phyloP scores from a whole-genome alignment of 2,113 vertebrate species.

The Zosterops pallidus region DNA sequence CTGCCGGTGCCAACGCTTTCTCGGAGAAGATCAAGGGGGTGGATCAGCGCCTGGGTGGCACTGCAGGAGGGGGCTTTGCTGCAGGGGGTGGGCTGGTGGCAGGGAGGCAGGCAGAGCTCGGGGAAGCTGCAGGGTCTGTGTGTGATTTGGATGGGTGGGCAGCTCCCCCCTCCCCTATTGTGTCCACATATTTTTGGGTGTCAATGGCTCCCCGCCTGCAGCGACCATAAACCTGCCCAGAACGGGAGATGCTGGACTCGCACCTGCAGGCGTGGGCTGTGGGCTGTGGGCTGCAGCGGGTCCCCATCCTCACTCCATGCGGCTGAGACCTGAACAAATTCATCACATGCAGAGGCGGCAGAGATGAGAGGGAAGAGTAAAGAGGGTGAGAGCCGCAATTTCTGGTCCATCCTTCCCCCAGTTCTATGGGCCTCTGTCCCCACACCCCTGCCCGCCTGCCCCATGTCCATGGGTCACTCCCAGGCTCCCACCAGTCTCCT shows the following conservation, averaged over 20 bases:
- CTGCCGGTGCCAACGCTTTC: not conserved
- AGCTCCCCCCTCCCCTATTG: not conserved
- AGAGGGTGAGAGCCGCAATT: rapidly evolving
- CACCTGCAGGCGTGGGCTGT: rapidly evolving
- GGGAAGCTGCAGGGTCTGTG: not conserved
- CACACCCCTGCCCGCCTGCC: not conserved
- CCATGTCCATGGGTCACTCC: not conserved
- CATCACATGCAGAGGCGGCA: not conserved
- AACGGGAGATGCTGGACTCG: not conserved
- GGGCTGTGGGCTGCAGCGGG: not conserved
- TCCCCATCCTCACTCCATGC: not conserved
- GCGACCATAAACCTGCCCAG: not conserved
- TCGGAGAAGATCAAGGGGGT: not conserved
- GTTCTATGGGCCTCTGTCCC: not conserved
- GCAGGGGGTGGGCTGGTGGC: not conserved
- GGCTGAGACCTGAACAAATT: not conserved
- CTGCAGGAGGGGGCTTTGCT: not conserved
- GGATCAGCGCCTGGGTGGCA: not conserved
- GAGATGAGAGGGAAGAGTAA: not conserved
- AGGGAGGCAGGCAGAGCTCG: not conserved
- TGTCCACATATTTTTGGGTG: not conserved
- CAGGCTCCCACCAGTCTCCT: not conserved
- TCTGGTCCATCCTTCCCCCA: not conserved
- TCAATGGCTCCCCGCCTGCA: not conserved
- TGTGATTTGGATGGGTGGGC: not conserved